Base-by-base conservation (phyloP, 37 sponge, comb jelly and placozoan species). In the Haliclona indistincta region DNA sequence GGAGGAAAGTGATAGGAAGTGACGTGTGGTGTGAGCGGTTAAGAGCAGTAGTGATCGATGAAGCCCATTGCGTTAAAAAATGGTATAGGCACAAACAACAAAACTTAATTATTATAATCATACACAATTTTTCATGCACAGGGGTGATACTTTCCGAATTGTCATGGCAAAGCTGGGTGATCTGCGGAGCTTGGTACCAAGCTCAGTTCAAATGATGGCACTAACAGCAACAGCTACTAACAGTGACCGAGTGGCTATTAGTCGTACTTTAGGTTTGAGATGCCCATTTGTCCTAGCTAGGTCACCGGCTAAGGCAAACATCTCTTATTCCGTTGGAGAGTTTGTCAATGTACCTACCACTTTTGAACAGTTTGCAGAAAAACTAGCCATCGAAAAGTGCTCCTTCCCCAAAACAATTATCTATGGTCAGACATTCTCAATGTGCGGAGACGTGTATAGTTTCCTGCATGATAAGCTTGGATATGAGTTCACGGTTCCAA, bases 191-290 rank as follows among this genome's bases (percentile, higher is more conserved):
- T 36, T 75, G 44, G 63, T 61, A 54, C 47, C 26, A 43, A 44
- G 43, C 40, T 30, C 47, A 42, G 64, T 75, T 11, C 76, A 75
- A 29, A 49, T 75, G n/a, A 75, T 63, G 76, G 76, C 76, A 22
- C 45, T 75, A 62, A 75, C 76, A 29, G 76, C 76, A 35, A 75
- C 76, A 38, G 76, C 76, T 61, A 75, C 76, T 43, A 60, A 38
- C 20, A 19, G 22, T 33, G 53, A 44, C 25, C 76, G 23, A 28
- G 22, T 33, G 42, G 35, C 61, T 32, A 62, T 75, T 3, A 35
- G 42, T 38, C 25, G 26, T 38, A 62, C 63, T 63, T 4, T 75
- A 20, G 76, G 76, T 47, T 52, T 75, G 63, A 75, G 29, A 28
- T 41, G 63, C 63, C 44, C 76, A 60, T 56, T 19, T 28, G 53